These are phyloP conservation scores for Aplocera efformata DNA, from an alignment of 2,888 invertebrate genomes.

Conservation along the genomic window DNA sequence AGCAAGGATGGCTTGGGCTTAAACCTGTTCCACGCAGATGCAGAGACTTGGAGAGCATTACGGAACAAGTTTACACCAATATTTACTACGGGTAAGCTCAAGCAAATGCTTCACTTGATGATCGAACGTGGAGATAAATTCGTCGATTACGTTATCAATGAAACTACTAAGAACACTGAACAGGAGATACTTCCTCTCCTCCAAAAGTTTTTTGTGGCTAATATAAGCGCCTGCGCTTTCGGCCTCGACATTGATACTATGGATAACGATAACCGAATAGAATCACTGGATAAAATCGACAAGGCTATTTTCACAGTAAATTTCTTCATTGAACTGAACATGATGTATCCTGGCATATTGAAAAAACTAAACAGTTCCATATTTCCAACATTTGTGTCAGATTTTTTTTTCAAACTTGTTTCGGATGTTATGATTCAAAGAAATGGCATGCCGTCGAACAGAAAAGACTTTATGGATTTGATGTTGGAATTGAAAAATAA, in stretches of 20 bases:
- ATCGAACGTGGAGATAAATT: conserved; percentile 40
- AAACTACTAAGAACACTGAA: conserved; percentile 29
- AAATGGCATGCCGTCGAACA: conserved; percentile 33
- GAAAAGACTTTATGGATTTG: conserved; percentile 18
- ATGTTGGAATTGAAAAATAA: conserved; percentile 36
- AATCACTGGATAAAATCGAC: conserved; percentile 27
- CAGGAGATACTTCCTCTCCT: conserved; percentile 37
- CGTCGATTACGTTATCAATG: conserved; percentile 27
- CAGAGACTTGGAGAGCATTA: conserved; percentile 46
- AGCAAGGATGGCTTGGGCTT: conserved; percentile 38
- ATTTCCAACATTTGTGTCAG: conserved; percentile 31
- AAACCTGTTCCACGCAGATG: conserved; percentile 49
- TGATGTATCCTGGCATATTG: conserved; percentile 47
- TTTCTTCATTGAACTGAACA: conserved; percentile 34
- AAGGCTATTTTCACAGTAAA: conserved; percentile 23
- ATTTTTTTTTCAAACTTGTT: conserved; percentile 40
- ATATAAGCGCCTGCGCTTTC: conserved; percentile 45
- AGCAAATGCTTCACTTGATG: conserved; percentile 41
- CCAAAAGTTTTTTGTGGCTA: conserved; percentile 40
- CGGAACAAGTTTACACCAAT: conserved; percentile 46
- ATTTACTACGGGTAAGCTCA: conserved; percentile 53
- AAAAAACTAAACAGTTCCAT: conserved; percentile 36
- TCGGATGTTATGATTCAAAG: conserved; percentile 37
- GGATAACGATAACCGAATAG: conserved; percentile 21
- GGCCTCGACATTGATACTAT: conserved; percentile 41